Base-by-base conservation (phyloP, 2,113 vertebrate genomes). In the Nyctereutes procyonoides region DNA sequence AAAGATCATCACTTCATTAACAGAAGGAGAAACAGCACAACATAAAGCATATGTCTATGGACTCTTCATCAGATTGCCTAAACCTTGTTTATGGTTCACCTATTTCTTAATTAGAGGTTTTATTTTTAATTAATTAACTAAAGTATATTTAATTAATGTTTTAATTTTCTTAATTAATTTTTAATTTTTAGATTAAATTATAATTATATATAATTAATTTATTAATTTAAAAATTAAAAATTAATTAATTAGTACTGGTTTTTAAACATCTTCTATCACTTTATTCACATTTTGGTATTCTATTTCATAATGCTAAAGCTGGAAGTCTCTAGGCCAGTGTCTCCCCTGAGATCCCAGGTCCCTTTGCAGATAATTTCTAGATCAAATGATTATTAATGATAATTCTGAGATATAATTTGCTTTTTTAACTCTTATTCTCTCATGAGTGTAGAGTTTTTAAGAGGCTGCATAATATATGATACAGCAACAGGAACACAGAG, bases 271-370 rank as follows among this genome's bases (percentile, higher is more conserved):
- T 35, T 13, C 11, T 83, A 32, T 28, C 0, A 26, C n/a, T 67
- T 24, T 43, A 24, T 26, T 13, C 1, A 38, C 1, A 43, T 6
- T 65, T 82, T 14, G 28, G 1, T 63, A 48, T 77, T 65, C 58
- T 77, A 24, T 3, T 62, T 53, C 11, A 5, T 43, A 32, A 51
- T 12, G 3, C 1, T 9, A 2, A 0, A 8, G 11, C 13, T 12
- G 1, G 22, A 8, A 48, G 11, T 80, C 15, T n/a, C 80, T 35
- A 58, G 28, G 35, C 12, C 32, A 77, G 7, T 15, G 30, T 17
- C 62, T 56, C 4, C 56, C 28, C 19, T 13, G 19, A 32, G n/a
- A 6, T 15, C 0, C 30, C n/a, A n/a, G 15, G 43, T 10, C 13
- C 20, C 19, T 13, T 65, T 65, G 55, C 22, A 19, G 51, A 16